A percentile compares a stretch with the other conserved stretches of the same genome.
These are phyloP conservation scores for Actinia tenebrosa DNA, from an alignment of 64 coral and sea anemone species.

Conservation along the genomic window DNA sequence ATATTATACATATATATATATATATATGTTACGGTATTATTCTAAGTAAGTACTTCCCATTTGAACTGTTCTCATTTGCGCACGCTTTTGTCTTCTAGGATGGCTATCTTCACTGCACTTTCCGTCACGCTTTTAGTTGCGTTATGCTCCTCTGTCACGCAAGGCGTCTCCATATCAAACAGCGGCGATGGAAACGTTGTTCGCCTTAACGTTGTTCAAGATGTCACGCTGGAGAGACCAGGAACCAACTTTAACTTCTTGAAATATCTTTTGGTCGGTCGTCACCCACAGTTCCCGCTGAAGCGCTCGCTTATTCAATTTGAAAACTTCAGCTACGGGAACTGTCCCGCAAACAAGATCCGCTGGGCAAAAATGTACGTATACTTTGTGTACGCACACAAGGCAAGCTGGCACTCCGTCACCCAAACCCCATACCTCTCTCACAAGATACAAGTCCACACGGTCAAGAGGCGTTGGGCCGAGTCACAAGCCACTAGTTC, in stretches of 20 bases:
- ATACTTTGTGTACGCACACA: constrained; percentile 40
- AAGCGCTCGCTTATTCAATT: constrained; percentile 71
- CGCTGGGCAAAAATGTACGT: constrained; percentile 28
- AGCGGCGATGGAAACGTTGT: constrained; percentile 23
- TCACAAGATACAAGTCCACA: constrained; percentile 15
- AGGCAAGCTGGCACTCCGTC: constrained; percentile 24
- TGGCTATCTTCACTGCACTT: not conserved
- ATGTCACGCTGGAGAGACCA: constrained; percentile 27
- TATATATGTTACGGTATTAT: too few relatives aligned
- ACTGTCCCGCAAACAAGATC: not conserved
- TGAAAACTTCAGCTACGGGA: constrained; percentile 10
- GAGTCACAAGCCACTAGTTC: constrained; percentile 20
- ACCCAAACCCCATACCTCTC: not conserved
- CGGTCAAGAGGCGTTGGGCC: constrained; percentile 22
- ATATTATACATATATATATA: too few relatives aligned
- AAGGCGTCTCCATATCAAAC: not conserved
- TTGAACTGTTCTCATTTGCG: not conserved
- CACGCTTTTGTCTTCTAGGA: not conserved
- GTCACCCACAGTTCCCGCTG: constrained; percentile 32
- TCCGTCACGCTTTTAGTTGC: not conserved
- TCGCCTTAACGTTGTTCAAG: constrained; percentile 31
- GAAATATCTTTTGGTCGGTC: constrained; percentile 18
- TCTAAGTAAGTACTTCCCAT: too few relatives aligned
- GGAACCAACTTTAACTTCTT: constrained; percentile 7
- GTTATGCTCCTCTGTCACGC: not conserved